These are phyloP conservation scores for Drosophila pseudoananassae DNA, from an alignment of 1,140 invertebrate genomes.

Conservation along the genomic window DNA sequence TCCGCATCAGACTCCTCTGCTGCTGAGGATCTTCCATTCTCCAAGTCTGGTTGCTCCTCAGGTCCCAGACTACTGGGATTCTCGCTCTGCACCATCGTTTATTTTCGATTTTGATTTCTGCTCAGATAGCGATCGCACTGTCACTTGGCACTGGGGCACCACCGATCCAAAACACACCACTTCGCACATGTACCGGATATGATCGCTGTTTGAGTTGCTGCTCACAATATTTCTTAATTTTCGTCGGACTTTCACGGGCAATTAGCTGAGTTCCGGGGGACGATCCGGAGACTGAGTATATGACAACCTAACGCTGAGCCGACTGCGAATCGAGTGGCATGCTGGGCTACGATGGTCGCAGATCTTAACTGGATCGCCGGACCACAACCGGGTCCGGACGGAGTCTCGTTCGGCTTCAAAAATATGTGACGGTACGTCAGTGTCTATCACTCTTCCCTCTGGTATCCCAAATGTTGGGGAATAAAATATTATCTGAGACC, in stretches of 20 bases:
- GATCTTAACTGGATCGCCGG: constrained; percentile 62
- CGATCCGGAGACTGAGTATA: constrained; percentile 11
- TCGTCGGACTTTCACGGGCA: constrained; percentile 42
- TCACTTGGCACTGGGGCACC: constrained; percentile 55
- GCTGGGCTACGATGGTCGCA: constrained; percentile 36
- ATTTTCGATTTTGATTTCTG: constrained; percentile 1
- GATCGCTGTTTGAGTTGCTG: constrained; percentile 1
- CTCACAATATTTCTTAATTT: constrained; percentile 58
- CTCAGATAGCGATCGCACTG: constrained; percentile 9
- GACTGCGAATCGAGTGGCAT: constrained; percentile 62
- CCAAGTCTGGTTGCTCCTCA: constrained; percentile 40
- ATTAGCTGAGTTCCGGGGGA: constrained; percentile 44
- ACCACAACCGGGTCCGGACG: constrained; percentile 4
- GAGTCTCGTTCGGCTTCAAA: not conserved
- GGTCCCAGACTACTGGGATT: constrained; percentile 23
- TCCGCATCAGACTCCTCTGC: constrained; percentile 46
- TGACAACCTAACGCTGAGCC: constrained; percentile 58
- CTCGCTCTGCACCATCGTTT: constrained; percentile 63
- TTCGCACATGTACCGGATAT: constrained; percentile 17
- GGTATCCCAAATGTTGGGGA: constrained; percentile 22
- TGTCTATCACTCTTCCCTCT: constrained; percentile 20
- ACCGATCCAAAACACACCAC: constrained; percentile 1
- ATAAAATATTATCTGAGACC: constrained; percentile 51
- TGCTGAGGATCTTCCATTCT: constrained; percentile 19
- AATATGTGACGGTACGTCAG: not conserved